These are phyloP conservation scores for Stenchaetothrips biformis DNA, from an alignment of 2,888 invertebrate genomes.

Conservation along the genomic window DNA sequence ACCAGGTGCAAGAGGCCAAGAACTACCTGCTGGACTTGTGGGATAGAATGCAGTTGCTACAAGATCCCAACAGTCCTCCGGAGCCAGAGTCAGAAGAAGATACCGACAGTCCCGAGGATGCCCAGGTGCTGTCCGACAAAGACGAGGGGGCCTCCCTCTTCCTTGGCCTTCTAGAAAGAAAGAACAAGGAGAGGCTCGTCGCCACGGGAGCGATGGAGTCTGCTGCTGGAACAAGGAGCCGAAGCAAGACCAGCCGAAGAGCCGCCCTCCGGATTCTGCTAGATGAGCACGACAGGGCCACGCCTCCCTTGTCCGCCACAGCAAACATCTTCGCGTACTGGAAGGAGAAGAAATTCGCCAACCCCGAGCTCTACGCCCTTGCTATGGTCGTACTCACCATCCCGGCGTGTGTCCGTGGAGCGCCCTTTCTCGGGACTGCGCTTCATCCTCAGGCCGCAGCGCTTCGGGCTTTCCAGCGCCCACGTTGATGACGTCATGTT, in stretches of 20 bases:
- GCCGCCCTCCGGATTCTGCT: too few species aligned
- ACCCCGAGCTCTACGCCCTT: neutral
- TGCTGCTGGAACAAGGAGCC: too few species aligned
- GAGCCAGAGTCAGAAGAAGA: too few species aligned
- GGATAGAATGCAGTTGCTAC: neutral
- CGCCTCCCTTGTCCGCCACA: neutral
- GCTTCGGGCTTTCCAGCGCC: neutral
- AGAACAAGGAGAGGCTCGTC: too few species aligned
- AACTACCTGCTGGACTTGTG: neutral
- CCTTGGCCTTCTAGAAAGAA: too few species aligned
- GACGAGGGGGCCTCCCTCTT: too few species aligned
- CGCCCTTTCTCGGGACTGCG: neutral
- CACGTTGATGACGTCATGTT: neutral
- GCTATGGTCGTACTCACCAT: neutral
- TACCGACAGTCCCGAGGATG: too few species aligned
- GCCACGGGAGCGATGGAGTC: too few species aligned
- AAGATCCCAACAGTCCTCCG: neutral
- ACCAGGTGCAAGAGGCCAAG: neutral
- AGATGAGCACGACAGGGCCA: too few species aligned
- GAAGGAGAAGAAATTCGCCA: neutral
- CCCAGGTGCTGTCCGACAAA: too few species aligned
- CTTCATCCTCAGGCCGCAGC: neutral
- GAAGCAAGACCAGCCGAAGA: too few species aligned
- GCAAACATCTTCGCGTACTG: neutral
- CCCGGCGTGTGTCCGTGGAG: neutral